Evolutionary conservation across 2,888 invertebrate species (phyloP).

Genomic region (Lasius fuliginosus): DNA sequence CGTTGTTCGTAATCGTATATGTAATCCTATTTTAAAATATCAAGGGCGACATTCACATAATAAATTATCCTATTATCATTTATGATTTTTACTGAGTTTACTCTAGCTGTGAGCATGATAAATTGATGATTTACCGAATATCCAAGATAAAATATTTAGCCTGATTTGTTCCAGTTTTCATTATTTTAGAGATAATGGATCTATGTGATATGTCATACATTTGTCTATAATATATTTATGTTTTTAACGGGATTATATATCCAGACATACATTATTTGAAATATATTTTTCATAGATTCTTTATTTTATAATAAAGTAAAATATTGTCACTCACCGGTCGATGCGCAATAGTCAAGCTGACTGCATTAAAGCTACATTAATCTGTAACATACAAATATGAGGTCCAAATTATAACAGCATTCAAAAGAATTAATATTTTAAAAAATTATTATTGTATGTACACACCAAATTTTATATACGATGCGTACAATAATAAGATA

Average conservation of each 20-base stretch:
- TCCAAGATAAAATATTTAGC: background rate
- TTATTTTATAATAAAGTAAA: background rate
- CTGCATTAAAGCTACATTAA: background rate
- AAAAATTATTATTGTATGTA: background rate
- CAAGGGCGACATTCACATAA: background rate
- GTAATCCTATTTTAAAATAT: background rate
- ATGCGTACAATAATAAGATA: no score
- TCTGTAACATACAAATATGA: background rate
- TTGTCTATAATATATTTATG: background rate
- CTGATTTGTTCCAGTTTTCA: background rate
- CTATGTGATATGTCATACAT: background rate
- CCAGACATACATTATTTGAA: background rate
- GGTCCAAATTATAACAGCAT: background rate
- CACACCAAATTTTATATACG: background rate
- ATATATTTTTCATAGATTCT: background rate
- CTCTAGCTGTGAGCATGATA: background rate
- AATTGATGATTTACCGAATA: background rate
- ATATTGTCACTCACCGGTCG: background rate
- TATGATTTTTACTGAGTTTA: background rate
- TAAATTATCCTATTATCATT: background rate
- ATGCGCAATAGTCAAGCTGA: no score
- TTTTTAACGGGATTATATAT: background rate
- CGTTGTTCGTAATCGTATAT: background rate
- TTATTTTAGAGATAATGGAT: background rate
- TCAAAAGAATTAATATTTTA: background rate